A percentile compares a stretch with the other conserved stretches of the same genome.
Conservation (phyloP, 1,140 invertebrate species). For the Eupeodes corollae region DNA sequence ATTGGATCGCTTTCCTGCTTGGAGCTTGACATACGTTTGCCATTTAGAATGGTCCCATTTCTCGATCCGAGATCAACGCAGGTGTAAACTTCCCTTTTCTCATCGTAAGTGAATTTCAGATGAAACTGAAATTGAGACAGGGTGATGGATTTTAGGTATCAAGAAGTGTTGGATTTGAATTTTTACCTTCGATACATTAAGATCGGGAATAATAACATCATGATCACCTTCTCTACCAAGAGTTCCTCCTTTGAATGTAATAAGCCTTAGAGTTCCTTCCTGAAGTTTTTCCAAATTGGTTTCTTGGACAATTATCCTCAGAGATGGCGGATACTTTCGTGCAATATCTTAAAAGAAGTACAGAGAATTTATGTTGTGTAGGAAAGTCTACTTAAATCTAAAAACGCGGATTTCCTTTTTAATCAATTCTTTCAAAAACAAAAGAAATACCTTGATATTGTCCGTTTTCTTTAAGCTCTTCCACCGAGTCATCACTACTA, state of each 20-base stretch:
- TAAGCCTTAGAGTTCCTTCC: constrained; percentile 67
- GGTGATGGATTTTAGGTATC: neutral
- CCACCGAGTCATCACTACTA: constrained; percentile 8
- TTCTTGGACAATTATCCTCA: constrained; percentile 73
- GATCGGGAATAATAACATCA: constrained; percentile 63
- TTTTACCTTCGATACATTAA: constrained; percentile 65
- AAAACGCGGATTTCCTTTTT: constrained; percentile 2
- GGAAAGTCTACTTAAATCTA: neutral
- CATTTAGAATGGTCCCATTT: constrained; percentile 79
- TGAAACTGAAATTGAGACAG: constrained; percentile 57
- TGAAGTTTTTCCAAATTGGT: constrained; percentile 56
- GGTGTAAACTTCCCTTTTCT: constrained; percentile 48
- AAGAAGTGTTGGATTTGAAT: neutral
- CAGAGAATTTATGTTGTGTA: neutral
- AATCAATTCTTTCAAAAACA: neutral
- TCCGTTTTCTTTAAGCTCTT: no score
- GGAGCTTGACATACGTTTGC: constrained; percentile 56
- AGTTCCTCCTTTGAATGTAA: constrained; percentile 75
- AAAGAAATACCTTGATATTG: neutral
- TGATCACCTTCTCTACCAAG: constrained; percentile 71
- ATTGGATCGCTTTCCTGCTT: constrained; percentile 54
- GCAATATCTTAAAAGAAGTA: constrained; percentile 45
- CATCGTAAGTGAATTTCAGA: constrained; percentile 58
- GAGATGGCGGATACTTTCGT: constrained; percentile 69
- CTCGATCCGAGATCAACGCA: constrained; percentile 73